Evolutionary conservation across 2,888 invertebrate genomes (phyloP), one percentile per base, ranked within the genome.

Genomic region (Syritta pipiens): DNA sequence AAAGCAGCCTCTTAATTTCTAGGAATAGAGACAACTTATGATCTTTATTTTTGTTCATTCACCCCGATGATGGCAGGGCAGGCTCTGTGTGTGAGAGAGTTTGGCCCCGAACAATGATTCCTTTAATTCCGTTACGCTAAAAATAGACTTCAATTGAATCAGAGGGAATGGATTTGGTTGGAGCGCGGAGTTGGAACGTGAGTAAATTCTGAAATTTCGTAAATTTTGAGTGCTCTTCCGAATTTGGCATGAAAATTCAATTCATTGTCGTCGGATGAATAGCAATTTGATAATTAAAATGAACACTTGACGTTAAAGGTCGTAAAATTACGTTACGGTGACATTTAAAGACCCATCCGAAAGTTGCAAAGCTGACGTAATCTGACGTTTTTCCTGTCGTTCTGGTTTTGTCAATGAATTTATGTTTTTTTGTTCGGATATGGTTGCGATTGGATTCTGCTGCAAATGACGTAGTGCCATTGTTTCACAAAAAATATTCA

Each of bases 71-170:
- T 20, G 71, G 49, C 30, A 26, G 30, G n/a, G 6, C 42, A 22
- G 37, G 20, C n/a, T n/a, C n/a, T 19, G 19, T 49, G 2, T 6
- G 26, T n/a, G 30, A 22, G 22, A 30, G 68, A 49, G 53, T 68
- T 44, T 46, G 42, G 42, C 62, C 48, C 35, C 42, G 26, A 76
- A 60, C 65, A 51, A 48, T 65, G 46, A 32, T 49, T 79, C 60
- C 48, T 48, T 67, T 49, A 17, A 63, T 12, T 49, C 19, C 4
- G 37, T 59, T 59, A 59, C 51, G 30, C 60, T 67, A 62, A 74
- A 67, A 79, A 79, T 79, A 79, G 46, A 46, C 12, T 55, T 53
- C 48, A 53, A 53, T 53, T 42, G 65, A 79, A 60, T 71, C 59
- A 46, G 24, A 32, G 30, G 10, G 57, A 28, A 42, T 17, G 24